These are phyloP conservation scores for Bradypus variegatus DNA, from an alignment of 2,797 vertebrate genomes.

Conservation along the genomic window DNA sequence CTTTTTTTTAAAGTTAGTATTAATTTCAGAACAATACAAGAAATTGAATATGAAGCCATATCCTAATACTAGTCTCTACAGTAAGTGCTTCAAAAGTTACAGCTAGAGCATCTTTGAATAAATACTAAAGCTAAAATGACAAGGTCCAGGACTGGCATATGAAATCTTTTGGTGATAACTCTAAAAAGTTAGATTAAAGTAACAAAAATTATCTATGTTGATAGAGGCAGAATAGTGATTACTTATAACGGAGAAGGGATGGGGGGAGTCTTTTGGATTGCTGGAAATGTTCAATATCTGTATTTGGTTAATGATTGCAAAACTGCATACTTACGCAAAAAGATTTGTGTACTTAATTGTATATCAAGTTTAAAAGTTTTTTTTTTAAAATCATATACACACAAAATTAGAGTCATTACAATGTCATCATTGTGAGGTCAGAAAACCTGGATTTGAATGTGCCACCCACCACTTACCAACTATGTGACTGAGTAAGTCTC, in stretches of 20 bases:
- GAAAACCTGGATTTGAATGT: constrained; percentile 9
- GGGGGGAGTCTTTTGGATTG: background rate
- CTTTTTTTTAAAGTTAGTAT: background rate
- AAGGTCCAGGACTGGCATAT: background rate
- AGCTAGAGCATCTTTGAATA: background rate
- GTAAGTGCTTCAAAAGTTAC: background rate
- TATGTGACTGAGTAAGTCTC: background rate
- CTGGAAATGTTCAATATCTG: background rate
- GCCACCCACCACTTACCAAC: background rate
- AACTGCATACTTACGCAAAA: background rate
- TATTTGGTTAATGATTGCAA: background rate
- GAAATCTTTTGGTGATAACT: constrained; percentile 14
- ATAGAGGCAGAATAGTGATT: background rate
- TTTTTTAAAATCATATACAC: background rate
- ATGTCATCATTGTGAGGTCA: background rate
- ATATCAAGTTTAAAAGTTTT: background rate
- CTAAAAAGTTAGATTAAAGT: background rate
- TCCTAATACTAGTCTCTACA: background rate
- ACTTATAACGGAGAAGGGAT: background rate
- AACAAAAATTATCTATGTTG: background rate
- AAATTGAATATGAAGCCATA: constrained; percentile 5
- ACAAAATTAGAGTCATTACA: background rate
- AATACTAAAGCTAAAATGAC: background rate
- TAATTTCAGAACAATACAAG: constrained; percentile 24
- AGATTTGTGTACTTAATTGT: background rate